A percentile compares a stretch with the other conserved stretches of the same genome.
Evolutionary conservation across 2,797 vertebrate genomes (phyloP).

Genomic region (Toxotes lorentzi): DNA sequence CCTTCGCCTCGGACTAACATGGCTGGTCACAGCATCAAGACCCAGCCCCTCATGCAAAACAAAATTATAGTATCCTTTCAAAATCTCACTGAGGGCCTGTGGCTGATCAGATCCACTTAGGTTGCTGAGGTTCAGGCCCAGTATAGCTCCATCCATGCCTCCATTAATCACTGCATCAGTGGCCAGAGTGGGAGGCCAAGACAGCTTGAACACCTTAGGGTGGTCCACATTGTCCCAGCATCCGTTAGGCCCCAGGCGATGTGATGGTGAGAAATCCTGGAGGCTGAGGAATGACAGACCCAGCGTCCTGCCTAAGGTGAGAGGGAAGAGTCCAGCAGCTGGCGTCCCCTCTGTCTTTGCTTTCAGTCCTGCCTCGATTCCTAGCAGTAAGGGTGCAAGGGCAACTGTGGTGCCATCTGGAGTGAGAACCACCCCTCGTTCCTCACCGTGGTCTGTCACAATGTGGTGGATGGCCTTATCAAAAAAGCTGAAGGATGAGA

Average conservation of each 20-base stretch:
- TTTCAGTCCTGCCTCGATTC: constrained; percentile 84
- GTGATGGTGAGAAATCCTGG: constrained; percentile 33
- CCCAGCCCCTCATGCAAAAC: constrained; percentile 52
- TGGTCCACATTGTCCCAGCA: constrained; percentile 88
- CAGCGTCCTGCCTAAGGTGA: constrained; percentile 84
- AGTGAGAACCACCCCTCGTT: constrained; percentile 86
- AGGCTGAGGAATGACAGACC: constrained; percentile 85
- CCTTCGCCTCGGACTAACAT: constrained; percentile 77
- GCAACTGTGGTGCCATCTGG: constrained; percentile 90
- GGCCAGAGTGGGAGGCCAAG: constrained; percentile 69
- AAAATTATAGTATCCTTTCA: constrained; percentile 85
- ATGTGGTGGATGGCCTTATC: constrained; percentile 75
- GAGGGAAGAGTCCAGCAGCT: constrained; percentile 67
- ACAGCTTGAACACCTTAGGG: constrained; percentile 85
- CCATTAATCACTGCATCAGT: constrained; percentile 88
- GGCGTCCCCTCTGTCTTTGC: constrained; percentile 46
- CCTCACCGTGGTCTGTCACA: constrained; percentile 75
- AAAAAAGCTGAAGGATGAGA: constrained; percentile 76
- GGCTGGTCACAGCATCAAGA: constrained; percentile 62
- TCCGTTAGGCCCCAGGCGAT: constrained; percentile 82
- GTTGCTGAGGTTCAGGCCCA: constrained; percentile 80
- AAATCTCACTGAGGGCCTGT: constrained; percentile 76
- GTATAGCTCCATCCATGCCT: constrained; percentile 89
- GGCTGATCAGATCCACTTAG: constrained; percentile 44
- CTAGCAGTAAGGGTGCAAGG: constrained; percentile 85